Conservation (phyloP, 2,888 invertebrate genomes). For the Parnassius mnemosyne region DNA sequence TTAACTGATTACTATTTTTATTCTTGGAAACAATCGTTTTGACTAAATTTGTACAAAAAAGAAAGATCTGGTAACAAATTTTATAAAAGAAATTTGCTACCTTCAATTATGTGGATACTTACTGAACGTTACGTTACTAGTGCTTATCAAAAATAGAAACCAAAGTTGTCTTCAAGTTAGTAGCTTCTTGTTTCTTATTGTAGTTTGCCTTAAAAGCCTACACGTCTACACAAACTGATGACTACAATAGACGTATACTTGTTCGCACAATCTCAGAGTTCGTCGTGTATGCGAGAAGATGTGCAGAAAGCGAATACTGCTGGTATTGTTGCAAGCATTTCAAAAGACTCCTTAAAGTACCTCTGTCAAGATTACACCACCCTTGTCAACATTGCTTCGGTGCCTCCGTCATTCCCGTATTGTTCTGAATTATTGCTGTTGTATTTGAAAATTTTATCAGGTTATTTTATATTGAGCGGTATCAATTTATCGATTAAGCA, state of each 20-base stretch:
- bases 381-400: slow-evolving; percentile 11
- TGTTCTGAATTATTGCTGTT: neutral
- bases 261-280: slow-evolving; percentile 19
- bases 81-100: too few species aligned
- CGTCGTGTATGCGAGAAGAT: slow-evolving; percentile 16
- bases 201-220: slow-evolving; percentile 10
- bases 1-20: too few species aligned
- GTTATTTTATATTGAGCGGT: too few species aligned
- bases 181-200: slow-evolving; percentile 11
- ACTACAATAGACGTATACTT: slow-evolving; percentile 19
- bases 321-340: slow-evolving; percentile 14
- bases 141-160: too few species aligned
- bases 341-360: slow-evolving; percentile 12
- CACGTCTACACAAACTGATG: neutral
- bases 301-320: slow-evolving; percentile 17
- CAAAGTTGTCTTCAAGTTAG: slow-evolving; percentile 12
- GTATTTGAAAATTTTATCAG: too few species aligned
- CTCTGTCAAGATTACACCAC: slow-evolving; percentile 17
- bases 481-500: too few species aligned
- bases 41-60: too few species aligned
- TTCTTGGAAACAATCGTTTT: too few species aligned
- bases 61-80: too few species aligned
- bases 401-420: neutral
- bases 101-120: too few species aligned
- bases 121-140: too few species aligned